Base-by-base conservation (phyloP, 1,140 invertebrate genomes). In the Palaemon carinicauda region DNA sequence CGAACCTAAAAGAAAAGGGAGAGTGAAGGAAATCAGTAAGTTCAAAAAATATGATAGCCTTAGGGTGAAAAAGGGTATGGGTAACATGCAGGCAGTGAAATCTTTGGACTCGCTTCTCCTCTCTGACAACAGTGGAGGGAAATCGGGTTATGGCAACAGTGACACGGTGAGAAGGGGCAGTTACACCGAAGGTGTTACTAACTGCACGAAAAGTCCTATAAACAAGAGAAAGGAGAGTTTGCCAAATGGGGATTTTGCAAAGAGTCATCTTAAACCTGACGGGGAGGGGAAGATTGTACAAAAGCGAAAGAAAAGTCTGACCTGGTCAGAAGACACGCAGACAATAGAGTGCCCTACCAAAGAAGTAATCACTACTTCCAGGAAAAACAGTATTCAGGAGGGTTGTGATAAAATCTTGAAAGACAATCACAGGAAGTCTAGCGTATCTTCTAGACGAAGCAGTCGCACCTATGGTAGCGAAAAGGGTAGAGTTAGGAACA, bases 361-460 rank as follows among this genome's bases (percentile, higher is more conserved):
- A 29, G 80, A 82, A 2, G 50, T n/a, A n/a, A 78, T 80, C 52
- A 51, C n/a, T 31, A 21, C 29, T 17, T 69, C 56, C 0, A 15
- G 9, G 15, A 29, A 21, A 21, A 51, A 27, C 50, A 27, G 78
- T 3, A 33, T 54, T 21, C 56, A 50, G 19, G 65, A 74, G 14
- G 69, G 29, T 10, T 51, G 54, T 17, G 19, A 21, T 14, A 21
- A 14, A 60, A 19, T 15, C 41, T 41, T 24, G 19, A 75, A 73
- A 7, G 50, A 24, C 41, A 29, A 33, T 12, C 51, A 31, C 41
- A 50, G 84, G 21, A 21, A 65, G 29, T 33, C 50, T 65, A 86
- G 84, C 74, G 90, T 92, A 17, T 87, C 91, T 52, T 92, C 91
- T 74, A 91, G 91, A 0, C 41, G 90, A 24, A 92, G 91, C 53